These are phyloP conservation scores for Denticeps clupeoides DNA, from an alignment of 2,797 vertebrate genomes.

Conservation along the genomic window DNA sequence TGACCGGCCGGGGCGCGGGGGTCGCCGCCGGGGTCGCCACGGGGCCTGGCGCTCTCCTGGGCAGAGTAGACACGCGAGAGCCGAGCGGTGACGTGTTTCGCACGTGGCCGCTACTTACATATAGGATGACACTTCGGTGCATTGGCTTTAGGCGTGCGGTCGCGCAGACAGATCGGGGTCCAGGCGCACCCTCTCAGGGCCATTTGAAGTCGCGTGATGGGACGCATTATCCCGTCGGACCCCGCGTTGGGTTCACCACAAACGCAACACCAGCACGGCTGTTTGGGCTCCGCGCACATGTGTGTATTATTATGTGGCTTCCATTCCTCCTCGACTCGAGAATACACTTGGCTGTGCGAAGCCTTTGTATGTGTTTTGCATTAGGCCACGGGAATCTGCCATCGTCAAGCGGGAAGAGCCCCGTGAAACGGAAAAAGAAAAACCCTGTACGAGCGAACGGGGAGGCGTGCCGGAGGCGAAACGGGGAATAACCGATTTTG, in stretches of 20 bases:
- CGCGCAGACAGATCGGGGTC: conserved; percentile 25
- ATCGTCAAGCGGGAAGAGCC: conserved; percentile 10
- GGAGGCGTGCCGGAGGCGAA: no score
- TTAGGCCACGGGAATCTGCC: conserved; percentile 23
- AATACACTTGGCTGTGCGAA: conserved; percentile 28
- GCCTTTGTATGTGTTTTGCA: conserved; percentile 42
- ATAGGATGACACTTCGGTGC: conserved; percentile 13
- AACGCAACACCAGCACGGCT: conserved; percentile 38
- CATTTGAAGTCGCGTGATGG: conserved; percentile 33
- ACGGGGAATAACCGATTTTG: no score
- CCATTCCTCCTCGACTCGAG: conserved; percentile 30
- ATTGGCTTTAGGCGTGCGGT: conserved; percentile 27
- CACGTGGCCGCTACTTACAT: conserved; percentile 28
- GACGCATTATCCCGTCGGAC: conserved; percentile 47
- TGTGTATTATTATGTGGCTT: conserved; percentile 45
- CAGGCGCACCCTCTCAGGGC: conserved; percentile 38
- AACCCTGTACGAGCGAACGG: no score
- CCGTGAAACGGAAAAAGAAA: conserved; percentile 7
- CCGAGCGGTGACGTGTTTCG: conserved; percentile 16
- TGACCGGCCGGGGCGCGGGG: no score
- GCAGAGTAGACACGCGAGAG: conserved; percentile 16
- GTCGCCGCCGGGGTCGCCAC: no score
- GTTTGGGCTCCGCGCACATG: conserved; percentile 36
- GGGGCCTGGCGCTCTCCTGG: no score
- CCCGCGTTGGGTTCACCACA: conserved; percentile 42